Base-by-base conservation (phyloP, 2,113 vertebrate species). In the Neomonachus schauinslandi region DNA sequence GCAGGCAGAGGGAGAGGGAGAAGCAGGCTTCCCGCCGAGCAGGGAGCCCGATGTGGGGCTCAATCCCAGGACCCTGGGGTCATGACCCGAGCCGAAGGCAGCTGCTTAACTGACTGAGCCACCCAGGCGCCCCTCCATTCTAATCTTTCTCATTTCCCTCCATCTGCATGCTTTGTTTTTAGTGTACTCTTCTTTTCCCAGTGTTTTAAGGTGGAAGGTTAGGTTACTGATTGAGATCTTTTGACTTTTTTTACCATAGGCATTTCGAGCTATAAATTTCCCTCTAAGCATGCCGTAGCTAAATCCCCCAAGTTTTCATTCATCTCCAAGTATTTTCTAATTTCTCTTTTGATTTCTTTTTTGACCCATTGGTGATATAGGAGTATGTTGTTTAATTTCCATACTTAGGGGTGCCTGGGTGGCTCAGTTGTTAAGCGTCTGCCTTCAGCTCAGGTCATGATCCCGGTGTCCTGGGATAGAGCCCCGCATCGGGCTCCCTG, bases 81-180 rank as follows among this genome's bases (percentile, higher is more conserved):
- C 46, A 46, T 46, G 46, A 46, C 46, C 46, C 7, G 46, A 46
- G 46, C 46, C 8, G 46, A 46, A 46, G 46, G 46, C 7, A 46
- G 46, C 46, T 46, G 46, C 46, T 46, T 46, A 46, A 46, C 46
- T 1, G 46, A 46, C 46, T 9, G 46, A 46, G 46, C 46, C 46
- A 46, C 46, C 46, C 46, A 46, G 46, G 46, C 1, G 7, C 46
- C 46, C 46, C 46, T 85, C 63, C 3, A 18, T 77, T 95, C 51
- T 95, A 51, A 57, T 33, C 31, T 39, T 86, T 69, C 18, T 31
- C 49, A 69, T 51, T 59, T 69, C 51, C 42, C 71, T 87, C 10
- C 10, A 86, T 87, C 94, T 85, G 63, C 63, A 61, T 42, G 72
- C 51, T 71, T 95, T 92, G 61, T 31, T 55, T 71, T 80, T 95